phyloP scores from a whole-genome alignment of 2,113 vertebrate genomes.

The Orthonyx spaldingii region DNA sequence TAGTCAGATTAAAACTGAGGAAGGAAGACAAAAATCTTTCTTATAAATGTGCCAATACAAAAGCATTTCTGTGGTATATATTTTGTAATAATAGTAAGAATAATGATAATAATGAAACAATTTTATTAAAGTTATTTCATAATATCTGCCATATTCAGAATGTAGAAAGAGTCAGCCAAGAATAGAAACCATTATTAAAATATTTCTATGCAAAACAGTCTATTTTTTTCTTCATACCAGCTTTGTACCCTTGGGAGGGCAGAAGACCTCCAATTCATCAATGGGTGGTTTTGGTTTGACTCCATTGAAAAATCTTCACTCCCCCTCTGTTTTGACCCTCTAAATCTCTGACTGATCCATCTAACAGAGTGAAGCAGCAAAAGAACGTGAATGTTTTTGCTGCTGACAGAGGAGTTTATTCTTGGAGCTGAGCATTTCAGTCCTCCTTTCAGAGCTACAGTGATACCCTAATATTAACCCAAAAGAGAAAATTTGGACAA shows the following conservation, averaged over 20 bases:
- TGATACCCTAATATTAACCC: background rate
- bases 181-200: background rate
- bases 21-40: background rate
- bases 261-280: background rate
- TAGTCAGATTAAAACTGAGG: background rate
- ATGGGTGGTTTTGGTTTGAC: background rate
- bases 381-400: background rate
- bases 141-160: background rate
- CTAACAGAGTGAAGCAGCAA: background rate
- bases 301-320: rapidly evolving
- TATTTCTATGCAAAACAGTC: background rate
- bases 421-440: background rate
- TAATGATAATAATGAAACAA: background rate
- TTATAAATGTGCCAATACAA: background rate
- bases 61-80: background rate
- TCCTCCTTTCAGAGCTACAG: background rate
- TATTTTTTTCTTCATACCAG: background rate
- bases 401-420: background rate
- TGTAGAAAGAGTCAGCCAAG: background rate
- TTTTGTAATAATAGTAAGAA: background rate
- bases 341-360: background rate
- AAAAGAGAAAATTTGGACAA: background rate
- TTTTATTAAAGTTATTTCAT: background rate
- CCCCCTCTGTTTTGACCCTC: background rate
- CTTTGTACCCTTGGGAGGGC: background rate